Base-by-base conservation (phyloP, 2,888 invertebrate genomes). In the Leptinotarsa rubiginosa region DNA sequence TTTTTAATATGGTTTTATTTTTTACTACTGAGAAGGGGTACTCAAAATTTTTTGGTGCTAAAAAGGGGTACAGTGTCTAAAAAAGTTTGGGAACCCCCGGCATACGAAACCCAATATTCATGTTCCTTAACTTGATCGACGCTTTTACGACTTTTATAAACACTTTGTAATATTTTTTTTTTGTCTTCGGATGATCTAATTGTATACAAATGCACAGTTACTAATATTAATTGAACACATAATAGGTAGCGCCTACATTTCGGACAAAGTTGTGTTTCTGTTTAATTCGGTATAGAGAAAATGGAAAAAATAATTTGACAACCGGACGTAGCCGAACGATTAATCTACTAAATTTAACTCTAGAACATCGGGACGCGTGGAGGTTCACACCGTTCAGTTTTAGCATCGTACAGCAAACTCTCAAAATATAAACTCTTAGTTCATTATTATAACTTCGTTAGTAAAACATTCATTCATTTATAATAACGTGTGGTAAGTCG, bases 261-360 rank as follows among this genome's bases (percentile, higher is more conserved):
- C n/a, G 62, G 31, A 41, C 62, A 62, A 62, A 62, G 62, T 62
- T 62, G 62, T 62, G 31, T 62, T 65, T 76, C 77, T 74, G 67
- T 72, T 78, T 75, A 78, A 80, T 82, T 82, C 81, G 75, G 82
- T 84, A 83, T 82, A 84, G 80, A 83, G 77, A 81, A 79, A 75
- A 80, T 82, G 80, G 76, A 81, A 81, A 75, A 78, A 82, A 78
- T 78, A 83, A 84, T 84, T 84, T 85, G 84, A 85, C 85, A 85
- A 84, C 83, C 86, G 86, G 85, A 85, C 85, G 85, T 81, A 84
- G 83, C 85, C 85, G 85, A 86, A 84, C 84, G 82, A 81, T 76
- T 73, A 77, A 80, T 80, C 79, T 81, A 84, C 85, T 85, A 86
- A 85, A 83, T 82, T 85, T 85, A 85, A 85, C 85, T 82, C 81